These are phyloP conservation scores for Hyalella azteca DNA, from an alignment of 2,888 invertebrate species.

Conservation along the genomic window DNA sequence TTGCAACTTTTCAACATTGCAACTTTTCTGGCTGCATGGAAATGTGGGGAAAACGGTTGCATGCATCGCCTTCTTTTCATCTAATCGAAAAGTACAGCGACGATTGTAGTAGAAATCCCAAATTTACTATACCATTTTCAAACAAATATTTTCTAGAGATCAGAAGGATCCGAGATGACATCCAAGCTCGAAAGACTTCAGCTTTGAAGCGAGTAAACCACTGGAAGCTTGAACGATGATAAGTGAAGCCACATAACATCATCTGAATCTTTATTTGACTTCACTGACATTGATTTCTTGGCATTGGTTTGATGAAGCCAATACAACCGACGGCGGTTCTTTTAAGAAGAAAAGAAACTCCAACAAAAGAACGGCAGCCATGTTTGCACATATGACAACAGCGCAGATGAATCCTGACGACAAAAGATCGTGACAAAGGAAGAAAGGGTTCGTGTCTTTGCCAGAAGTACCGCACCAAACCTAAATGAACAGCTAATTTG, in stretches of 20 bases:
- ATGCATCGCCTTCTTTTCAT: too few species aligned
- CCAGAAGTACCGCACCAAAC: background rate
- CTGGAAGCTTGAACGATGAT: background rate
- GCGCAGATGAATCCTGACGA: background rate
- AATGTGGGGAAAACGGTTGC: too few species aligned
- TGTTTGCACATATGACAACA: constrained; percentile 12
- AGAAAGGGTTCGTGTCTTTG: constrained; percentile 6
- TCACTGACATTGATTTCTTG: background rate
- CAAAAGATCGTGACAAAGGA: constrained; percentile 15
- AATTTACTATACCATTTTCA: too few species aligned
- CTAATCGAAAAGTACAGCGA: too few species aligned
- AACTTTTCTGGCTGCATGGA: too few species aligned
- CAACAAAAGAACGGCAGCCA: background rate
- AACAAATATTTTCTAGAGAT: too few species aligned
- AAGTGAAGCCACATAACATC: background rate
- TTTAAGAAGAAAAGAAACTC: background rate
- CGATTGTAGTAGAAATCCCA: too few species aligned
- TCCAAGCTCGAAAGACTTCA: too few species aligned
- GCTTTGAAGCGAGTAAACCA: background rate
- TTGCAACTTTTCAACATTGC: too few species aligned
- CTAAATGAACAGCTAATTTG: constrained; percentile 28
- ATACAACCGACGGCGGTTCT: background rate
- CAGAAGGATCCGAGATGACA: too few species aligned
- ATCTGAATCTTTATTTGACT: background rate
- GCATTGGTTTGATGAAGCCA: constrained; percentile 5